Evolutionary conservation across 2,113 vertebrate genomes (phyloP), one percentile per base, ranked within the genome.

Genomic region (Eleginops maclovinus): DNA sequence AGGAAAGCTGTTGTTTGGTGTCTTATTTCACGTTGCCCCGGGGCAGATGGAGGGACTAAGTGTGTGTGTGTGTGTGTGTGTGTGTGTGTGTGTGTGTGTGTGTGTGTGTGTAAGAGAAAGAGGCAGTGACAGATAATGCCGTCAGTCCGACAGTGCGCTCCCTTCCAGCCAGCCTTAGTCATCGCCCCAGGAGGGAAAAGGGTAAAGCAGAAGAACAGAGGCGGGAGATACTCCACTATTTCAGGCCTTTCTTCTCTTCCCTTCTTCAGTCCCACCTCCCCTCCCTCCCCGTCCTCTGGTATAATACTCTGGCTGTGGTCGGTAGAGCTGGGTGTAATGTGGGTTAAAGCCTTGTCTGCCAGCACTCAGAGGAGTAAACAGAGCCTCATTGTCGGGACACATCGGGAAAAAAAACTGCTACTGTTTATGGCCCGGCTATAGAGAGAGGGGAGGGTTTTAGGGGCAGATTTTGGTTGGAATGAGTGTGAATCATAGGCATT

Each of bases 1-100:
- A 93, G 93, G 89, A 92, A 94, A 94, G 93, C 94, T 93, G 93
- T 94, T 94, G 94, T 95, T 94, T 93, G 93, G 94, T 93, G 92
- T 95, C 92, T 94, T 89, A 83, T 95, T 94, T 95, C 93, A 93
- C 86, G 71, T 91, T 83, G 94, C 94, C 93, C 78, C 88, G 3
- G 91, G 94, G 93, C 92, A 93, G 84, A 87, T 83, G 85, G 88
- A 88, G 84, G 79, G 78, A 72, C 72, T 82, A 77, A 66, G 78
- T 83, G 81, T 72, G 60, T 72, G 72, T 49, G 60, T 64, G 82
- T 69, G 54, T 56, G 63, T 82, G 82, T 46, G 76, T 14, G 73
- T 19, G 31, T 73, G 73, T 54, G 63, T 64, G 70, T 62, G 75
- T 64, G 66, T 75, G 74, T 68, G 71, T 77, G 86, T 70, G 69